Base-by-base conservation (phyloP, 2,113 vertebrate species). In the Crypturellus undulatus region DNA sequence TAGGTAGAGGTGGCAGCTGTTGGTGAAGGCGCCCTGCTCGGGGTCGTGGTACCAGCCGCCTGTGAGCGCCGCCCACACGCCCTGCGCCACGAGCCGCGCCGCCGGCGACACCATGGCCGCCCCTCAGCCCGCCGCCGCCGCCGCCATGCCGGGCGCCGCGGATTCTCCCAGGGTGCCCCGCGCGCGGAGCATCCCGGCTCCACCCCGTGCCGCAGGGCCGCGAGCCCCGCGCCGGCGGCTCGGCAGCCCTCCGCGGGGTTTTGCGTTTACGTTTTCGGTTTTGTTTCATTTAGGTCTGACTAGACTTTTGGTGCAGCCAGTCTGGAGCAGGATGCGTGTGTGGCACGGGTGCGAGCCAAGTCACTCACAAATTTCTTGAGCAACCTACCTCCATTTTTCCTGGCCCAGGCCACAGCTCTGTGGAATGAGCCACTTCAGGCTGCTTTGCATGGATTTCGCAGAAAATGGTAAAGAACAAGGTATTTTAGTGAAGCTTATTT, bases 21-120 rank as follows among this genome's bases (percentile, higher is more conserved):
- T 99, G 96, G 99, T 99, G 97, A 99, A 99, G 98, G 98, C 98
- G 94, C 99, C 99, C 96, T 99, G 98, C 92, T 99, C 98, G n/a
- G 99, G 99, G 96, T 99, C 99, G 94, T 99, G 98, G 96, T 99
- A 99, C 99, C 99, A 99, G 91, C 99, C 99, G 32, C 99, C 99
- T 20, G 99, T 99, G 94, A 99, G 97, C 65, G 99, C 99, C 95
- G 99, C 99, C 99, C 99, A 99, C 73, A 99, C 98, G 81, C 99
- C 99, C 97, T 99, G 99, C 84, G 98, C 98, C 96, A 99, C 98
- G 96, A 99, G 98, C 97, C 98, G 99, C 89, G 98, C 97, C 80
- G 98, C 98, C 95, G 99, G 99, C 75, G 98, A 99, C 96, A 96
- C 99, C 99, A 99, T 99, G 76, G 73, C 87, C 14, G 72, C 90